phyloP scores from a whole-genome alignment of 2,113 vertebrate genomes.

The Riparia riparia region DNA sequence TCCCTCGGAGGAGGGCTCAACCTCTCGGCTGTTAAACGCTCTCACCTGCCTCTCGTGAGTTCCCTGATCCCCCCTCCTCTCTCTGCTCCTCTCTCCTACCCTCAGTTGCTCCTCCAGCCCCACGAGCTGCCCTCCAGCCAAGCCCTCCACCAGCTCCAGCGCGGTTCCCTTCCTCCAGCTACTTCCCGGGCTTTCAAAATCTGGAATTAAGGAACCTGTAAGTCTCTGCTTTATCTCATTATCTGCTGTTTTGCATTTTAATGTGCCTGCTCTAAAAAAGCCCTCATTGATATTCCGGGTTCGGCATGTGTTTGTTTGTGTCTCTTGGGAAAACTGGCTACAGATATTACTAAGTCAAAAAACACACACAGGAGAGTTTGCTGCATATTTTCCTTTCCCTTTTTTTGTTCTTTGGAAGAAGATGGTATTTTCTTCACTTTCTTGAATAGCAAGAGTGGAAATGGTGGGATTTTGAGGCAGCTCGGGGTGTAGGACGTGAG shows the following conservation, averaged over 20 bases:
- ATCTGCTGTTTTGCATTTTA: conserved; percentile 85
- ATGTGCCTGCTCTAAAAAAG: conserved; percentile 79
- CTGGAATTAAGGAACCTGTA: conserved; percentile 75
- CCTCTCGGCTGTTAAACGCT: neutral
- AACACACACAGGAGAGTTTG: conserved; percentile 65
- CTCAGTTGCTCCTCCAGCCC: neutral
- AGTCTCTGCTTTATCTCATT: conserved; percentile 81
- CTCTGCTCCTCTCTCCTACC: neutral
- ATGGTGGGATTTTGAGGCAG: neutral
- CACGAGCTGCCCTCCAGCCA: neutral
- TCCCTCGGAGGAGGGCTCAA: neutral
- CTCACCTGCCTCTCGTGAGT: neutral
- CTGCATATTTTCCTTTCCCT: conserved; percentile 41
- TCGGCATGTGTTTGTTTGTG: conserved; percentile 78
- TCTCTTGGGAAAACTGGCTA: conserved; percentile 80
- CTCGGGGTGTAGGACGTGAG: rapidly evolving
- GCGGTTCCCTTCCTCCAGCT: neutral
- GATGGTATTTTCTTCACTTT: conserved; percentile 25
- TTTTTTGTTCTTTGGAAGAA: conserved; percentile 29
- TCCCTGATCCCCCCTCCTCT: neutral
- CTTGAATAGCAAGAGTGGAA: neutral
- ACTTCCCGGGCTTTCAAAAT: conserved; percentile 8
- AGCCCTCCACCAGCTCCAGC: neutral
- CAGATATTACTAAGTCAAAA: conserved; percentile 76
- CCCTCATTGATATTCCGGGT: conserved; percentile 81